phyloP scores from a whole-genome alignment of 2,113 vertebrate genomes.

The Tenrec ecaudatus region DNA sequence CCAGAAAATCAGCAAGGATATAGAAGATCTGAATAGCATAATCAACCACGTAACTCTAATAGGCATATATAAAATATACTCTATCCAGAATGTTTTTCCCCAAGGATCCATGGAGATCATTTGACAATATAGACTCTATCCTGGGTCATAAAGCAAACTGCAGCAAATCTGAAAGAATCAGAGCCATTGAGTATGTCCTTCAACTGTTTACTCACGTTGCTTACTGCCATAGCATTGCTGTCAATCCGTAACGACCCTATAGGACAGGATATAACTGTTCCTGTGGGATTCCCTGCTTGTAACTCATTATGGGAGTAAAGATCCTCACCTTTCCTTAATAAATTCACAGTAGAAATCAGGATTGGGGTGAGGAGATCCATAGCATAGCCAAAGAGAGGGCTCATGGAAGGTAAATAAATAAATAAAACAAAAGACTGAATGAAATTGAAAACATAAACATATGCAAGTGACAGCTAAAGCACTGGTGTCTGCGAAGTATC shows the following conservation, averaged over 20 bases:
- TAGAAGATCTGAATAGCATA: neutral
- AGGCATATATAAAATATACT: neutral
- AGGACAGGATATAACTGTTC: too few relatives aligned
- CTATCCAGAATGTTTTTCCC: neutral
- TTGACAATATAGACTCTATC: neutral
- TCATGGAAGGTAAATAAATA: neutral
- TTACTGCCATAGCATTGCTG: too few relatives aligned
- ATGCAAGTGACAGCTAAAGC: neutral
- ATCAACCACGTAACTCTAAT: neutral
- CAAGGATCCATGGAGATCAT: neutral
- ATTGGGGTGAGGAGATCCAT: neutral
- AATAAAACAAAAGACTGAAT: neutral
- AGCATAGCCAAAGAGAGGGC: neutral
- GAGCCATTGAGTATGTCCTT: neutral
- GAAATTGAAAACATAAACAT: constrained; percentile 2
- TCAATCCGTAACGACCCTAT: too few relatives aligned
- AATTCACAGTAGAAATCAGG: neutral
- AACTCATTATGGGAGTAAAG: too few relatives aligned
- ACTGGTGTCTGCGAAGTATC: neutral
- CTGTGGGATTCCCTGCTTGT: too few relatives aligned
- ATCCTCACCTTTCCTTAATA: neutral
- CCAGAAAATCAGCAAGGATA: constrained; percentile 8
- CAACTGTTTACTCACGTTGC: neutral
- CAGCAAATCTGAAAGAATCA: neutral
- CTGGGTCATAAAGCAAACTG: neutral